A percentile compares a stretch with the other conserved stretches of the same genome.
Conservation (phyloP, 2,797 vertebrate genomes). For the Phoebastria nigripes region DNA sequence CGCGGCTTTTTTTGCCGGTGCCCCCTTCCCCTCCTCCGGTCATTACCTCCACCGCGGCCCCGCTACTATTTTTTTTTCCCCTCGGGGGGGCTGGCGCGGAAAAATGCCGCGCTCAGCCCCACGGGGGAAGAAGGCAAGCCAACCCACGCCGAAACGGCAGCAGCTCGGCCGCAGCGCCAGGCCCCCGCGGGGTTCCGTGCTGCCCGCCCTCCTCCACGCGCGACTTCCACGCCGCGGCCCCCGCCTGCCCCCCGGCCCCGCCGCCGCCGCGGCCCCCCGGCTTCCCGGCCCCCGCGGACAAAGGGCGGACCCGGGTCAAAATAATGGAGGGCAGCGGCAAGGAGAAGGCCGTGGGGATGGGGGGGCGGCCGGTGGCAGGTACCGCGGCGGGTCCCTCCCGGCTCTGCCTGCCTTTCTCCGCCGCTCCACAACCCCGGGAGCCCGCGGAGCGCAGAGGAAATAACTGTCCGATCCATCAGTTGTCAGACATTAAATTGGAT, state of each 20-base stretch:
- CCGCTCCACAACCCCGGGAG: background rate
- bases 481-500: slow-evolving; percentile 64
- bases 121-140: background rate
- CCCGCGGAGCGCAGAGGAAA: background rate
- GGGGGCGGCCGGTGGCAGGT: background rate
- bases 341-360: slow-evolving; percentile 6
- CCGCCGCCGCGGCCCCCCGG: background rate
- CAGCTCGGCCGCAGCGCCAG: background rate
- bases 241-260: background rate
- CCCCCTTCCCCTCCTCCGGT: background rate
- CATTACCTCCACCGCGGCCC: background rate
- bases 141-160: background rate
- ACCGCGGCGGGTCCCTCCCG: background rate
- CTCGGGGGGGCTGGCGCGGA: background rate
- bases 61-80: background rate
- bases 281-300: background rate
- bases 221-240: background rate
- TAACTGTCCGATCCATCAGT: slow-evolving; percentile 45
- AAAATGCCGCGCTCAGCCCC: background rate
- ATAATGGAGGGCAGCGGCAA: background rate
- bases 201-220: background rate
- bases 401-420: background rate
- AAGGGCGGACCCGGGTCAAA: background rate
- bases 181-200: background rate
- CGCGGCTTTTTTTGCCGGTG: background rate